Percentiles rank a stretch among this genome's conserved stretches.
Conservation (phyloP, 2,113 vertebrate species). For the Zosterops japonicus region DNA sequence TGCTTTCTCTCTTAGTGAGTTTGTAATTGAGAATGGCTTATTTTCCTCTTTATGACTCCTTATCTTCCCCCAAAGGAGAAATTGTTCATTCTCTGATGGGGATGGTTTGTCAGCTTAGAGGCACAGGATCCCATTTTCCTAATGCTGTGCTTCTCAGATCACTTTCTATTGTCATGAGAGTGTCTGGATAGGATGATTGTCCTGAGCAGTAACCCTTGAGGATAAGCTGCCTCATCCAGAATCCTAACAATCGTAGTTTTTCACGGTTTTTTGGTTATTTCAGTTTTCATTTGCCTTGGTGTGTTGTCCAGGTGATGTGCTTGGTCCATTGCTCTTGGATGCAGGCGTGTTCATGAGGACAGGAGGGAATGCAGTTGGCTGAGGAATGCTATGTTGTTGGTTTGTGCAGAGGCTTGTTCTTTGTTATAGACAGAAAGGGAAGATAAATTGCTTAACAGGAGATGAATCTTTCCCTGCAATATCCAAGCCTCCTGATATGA, state of each 20-base stretch:
- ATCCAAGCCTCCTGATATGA: accelerated
- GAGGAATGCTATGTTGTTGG: background rate
- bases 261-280: background rate
- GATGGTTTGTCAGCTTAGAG: background rate
- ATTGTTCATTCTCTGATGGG: background rate
- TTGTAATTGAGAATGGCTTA: background rate
- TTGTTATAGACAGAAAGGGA: background rate
- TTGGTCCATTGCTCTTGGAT: background rate
- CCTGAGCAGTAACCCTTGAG: background rate
- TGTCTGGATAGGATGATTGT: background rate
- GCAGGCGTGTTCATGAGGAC: background rate
- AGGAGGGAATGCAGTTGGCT: background rate
- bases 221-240: background rate
- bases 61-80: background rate
- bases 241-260: background rate
- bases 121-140: background rate
- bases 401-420: background rate
- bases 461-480: background rate
- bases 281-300: background rate
- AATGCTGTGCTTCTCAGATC: background rate
- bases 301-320: accelerated
- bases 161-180: background rate
- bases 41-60: background rate
- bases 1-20: background rate
- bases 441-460: background rate